Base-by-base conservation (phyloP, 2,888 invertebrate species). In the Protophormia terraenovae region DNA sequence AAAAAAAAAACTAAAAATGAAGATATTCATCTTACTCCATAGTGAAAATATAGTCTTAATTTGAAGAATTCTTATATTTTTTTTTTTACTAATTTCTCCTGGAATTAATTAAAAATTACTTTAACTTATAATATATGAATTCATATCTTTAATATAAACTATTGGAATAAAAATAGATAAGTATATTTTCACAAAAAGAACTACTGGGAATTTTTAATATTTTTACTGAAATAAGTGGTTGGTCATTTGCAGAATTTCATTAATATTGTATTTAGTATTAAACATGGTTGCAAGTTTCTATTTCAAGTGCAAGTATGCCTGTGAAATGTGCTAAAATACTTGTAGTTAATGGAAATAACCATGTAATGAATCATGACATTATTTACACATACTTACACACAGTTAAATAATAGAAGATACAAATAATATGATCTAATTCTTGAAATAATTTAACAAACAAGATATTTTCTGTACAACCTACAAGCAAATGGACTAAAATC, bases 261-360 rank as follows among this genome's bases (percentile, higher is more conserved):
- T 75, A 75, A 41, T 60, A 75, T n/a, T n/a, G n/a, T n/a, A n/a
- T 50, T 81, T 62, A 32, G 35, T 71, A 76, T 62, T 64, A 27
- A 22, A 64, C 24, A 45, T 62, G 19, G 58, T 29, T 60, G 12
- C 24, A 35, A 64, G 24, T 38, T 29, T 24, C 27, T n/a, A 41
- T 64, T 66, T 16, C 41, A n/a, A 41, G 16, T 19, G 27, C 55
- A 16, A 71, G 24, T n/a, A 55, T 27, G 55, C n/a, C 12, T 27
- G 1, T 64, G 16, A 41, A 24, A 64, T 55, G 27, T 55, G 29
- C 8, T 27, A 14, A 27, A 55, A 27, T 55, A n/a, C 27, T 55
- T 55, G 5, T n/a, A n/a, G 24, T 14, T 55, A 55, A 55, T 55
- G 55, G 24, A 55, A 53, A 53, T 24, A 53, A 5, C 24, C 6